These are phyloP conservation scores for Spodoptera litura DNA, from an alignment of 1,140 invertebrate genomes.

Conservation along the genomic window DNA sequence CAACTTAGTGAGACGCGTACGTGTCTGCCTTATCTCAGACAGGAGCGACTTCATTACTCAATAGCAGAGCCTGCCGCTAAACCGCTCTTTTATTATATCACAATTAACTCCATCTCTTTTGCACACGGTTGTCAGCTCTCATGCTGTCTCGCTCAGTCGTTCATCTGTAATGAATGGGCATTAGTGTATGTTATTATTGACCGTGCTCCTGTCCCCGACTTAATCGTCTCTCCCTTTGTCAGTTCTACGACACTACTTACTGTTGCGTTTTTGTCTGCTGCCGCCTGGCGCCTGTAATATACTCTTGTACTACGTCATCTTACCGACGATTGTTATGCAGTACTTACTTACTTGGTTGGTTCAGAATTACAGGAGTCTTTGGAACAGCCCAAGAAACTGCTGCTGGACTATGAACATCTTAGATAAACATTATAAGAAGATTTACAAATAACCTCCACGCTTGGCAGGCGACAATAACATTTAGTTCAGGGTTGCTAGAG, in stretches of 20 bases:
- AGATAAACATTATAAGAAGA: no score
- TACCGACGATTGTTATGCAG: neutral
- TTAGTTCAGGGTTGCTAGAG: no score
- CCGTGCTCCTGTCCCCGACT: conserved; percentile 27
- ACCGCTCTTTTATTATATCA: conserved; percentile 50
- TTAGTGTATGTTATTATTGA: conserved; percentile 46
- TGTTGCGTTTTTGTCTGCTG: conserved; percentile 5
- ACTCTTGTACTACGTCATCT: conserved; percentile 11
- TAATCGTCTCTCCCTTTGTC: conserved; percentile 28
- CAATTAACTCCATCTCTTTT: conserved; percentile 39
- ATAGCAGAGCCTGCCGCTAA: conserved; percentile 31
- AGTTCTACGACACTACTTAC: neutral
- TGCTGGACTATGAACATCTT: no score
- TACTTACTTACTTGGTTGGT: no score
- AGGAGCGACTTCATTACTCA: conserved; percentile 45
- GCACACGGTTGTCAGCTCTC: neutral
- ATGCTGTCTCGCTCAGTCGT: conserved; percentile 21
- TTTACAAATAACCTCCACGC: no score
- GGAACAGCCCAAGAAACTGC: no score
- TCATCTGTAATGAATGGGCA: conserved; percentile 48
- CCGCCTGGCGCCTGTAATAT: conserved; percentile 12
- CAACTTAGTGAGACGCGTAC: conserved; percentile 18
- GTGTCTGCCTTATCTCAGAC: conserved; percentile 37
- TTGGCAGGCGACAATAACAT: no score
- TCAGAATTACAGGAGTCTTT: no score